Evolutionary conservation across 37 sponge, comb jelly and placozoan genomes (phyloP), one percentile per base, ranked within the genome.

Genomic region (Haliclona indistincta): DNA sequence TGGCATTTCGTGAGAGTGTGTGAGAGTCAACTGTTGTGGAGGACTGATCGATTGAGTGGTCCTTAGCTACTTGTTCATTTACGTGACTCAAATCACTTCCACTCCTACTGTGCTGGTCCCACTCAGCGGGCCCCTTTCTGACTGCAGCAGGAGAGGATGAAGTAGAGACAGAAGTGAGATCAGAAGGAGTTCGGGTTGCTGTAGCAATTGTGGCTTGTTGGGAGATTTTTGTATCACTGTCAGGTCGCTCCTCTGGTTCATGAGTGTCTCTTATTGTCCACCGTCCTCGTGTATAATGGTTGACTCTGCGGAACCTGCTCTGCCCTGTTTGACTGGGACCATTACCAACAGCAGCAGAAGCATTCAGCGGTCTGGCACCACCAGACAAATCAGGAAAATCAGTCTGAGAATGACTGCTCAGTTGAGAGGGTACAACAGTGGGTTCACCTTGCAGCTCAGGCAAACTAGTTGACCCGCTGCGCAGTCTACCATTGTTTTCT

Each of bases 281-380:
- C 2, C 69, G 42, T 22, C 69, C 69, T 25, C 69, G 69, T 2
- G 20, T 2, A 43, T 68, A 68, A 4, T 68, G 45, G 35, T 68
- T 68, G 10, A 68, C 69, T n/a, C 69, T 20, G n/a, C 69, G 28
- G 29, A 68, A 68, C 2, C 69, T 39, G 6, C 69, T 68, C 29
- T 22, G 28, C 26, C 43, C 43, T 5, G 44, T 20, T 28, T 7
- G 38, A 8, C 19, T 4, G 11, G 69, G 45, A 3, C 45, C 45
- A 3, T 68, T 40, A 23, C 42, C 1, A 4, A 28, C 22, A 28
- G 17, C 45, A 15, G 44, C 44, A 26, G 60, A 58, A n/a, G 60
- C 26, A n/a, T 58, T 58, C 6, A n/a, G 7, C 6, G 60, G 60
- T 20, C 11, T 20, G 15, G 15, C 13, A 10, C 10, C 15, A 15